phyloP scores from a whole-genome alignment of 2,888 invertebrate genomes.

The Meteorus colon region DNA sequence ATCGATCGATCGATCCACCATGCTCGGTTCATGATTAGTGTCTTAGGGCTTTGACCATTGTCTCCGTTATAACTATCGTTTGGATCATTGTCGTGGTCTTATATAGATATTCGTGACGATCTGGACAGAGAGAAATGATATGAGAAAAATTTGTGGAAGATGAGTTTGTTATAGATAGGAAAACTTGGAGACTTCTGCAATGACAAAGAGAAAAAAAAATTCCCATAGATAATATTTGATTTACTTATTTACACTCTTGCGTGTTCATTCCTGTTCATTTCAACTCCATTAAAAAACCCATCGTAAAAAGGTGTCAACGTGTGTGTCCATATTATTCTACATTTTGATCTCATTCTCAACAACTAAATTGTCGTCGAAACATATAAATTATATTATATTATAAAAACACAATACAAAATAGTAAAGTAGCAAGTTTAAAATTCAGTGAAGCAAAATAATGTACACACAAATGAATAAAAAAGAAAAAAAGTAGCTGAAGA shows the following conservation, averaged over 20 bases:
- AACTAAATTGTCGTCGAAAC: constrained; percentile 7
- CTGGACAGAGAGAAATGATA: neutral
- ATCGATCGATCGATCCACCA: constrained; percentile 13
- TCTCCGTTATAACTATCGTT: constrained; percentile 4
- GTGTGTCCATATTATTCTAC: neutral
- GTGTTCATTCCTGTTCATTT: neutral
- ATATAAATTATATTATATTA: neutral
- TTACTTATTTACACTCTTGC: neutral
- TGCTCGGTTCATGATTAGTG: constrained; percentile 9
- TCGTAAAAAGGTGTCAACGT: neutral
- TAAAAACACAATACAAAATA: neutral
- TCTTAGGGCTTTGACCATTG: neutral
- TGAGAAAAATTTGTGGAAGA: neutral
- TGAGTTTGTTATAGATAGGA: neutral
- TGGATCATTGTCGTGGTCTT: constrained; percentile 10
- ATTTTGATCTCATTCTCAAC: neutral
- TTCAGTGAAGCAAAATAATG: neutral
- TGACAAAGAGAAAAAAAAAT: no score
- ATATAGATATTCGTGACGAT: constrained; percentile 5
- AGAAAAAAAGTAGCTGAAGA: neutral
- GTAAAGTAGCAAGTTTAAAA: constrained; percentile 19
- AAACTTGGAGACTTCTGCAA: no score
- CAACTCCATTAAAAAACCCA: neutral
- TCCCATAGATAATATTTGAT: neutral
- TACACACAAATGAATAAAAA: constrained; percentile 24